Conservation (phyloP, 92 coral and sea anemone genomes). For the Muricea muricata region DNA sequence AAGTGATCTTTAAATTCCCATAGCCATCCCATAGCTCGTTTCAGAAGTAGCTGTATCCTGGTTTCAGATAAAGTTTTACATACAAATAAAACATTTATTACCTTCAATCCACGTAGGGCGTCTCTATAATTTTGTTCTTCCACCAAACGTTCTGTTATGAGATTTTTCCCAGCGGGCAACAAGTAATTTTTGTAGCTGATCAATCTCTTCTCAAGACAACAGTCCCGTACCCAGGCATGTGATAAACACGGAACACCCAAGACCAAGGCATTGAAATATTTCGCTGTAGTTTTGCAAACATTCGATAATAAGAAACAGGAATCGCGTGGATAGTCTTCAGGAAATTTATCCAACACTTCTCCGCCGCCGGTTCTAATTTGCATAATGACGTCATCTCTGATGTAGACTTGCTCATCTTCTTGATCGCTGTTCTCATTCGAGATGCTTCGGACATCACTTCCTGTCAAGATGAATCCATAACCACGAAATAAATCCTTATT, state of each 20-base stretch:
- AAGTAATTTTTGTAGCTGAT: slow-evolving; percentile 72
- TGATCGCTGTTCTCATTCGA: slow-evolving; percentile 76
- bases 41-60: no score
- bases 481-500: slow-evolving; percentile 82
- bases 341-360: slow-evolving; percentile 70
- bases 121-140: slow-evolving; percentile 74
- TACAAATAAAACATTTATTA: slow-evolving; percentile 38
- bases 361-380: slow-evolving; percentile 96
- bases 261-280: slow-evolving; percentile 89
- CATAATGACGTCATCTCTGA: slow-evolving; percentile 65
- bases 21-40: no score
- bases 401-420: slow-evolving; percentile 66
- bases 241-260: slow-evolving; percentile 87
- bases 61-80: no score
- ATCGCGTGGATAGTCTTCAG: slow-evolving; percentile 69
- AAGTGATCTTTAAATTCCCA: no score
- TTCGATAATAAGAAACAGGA: slow-evolving; percentile 80
- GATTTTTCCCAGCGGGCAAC: slow-evolving; percentile 81
- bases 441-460: slow-evolving; percentile 52
- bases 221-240: slow-evolving; percentile 87
- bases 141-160: slow-evolving; percentile 76
- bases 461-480: slow-evolving; percentile 83
- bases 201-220: slow-evolving; percentile 57
- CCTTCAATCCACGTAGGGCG: slow-evolving; percentile 75
- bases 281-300: slow-evolving; percentile 82